Conservation (phyloP, 2,797 vertebrate species). For the Sebastes oblongus region DNA sequence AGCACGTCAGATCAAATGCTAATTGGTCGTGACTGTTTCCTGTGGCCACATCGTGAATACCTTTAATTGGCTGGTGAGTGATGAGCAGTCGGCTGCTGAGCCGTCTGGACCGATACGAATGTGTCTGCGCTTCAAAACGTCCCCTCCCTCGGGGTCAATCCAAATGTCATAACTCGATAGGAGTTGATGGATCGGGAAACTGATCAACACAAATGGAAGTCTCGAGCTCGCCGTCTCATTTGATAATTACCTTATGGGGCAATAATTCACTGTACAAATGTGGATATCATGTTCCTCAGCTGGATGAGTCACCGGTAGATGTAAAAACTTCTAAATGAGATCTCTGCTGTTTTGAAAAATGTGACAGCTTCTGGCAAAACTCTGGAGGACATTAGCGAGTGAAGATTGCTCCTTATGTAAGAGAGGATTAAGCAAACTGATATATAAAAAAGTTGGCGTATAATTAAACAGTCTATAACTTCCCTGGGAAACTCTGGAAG, state of each 20-base stretch:
- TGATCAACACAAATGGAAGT: conserved; percentile 66
- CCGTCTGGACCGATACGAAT: conserved; percentile 47
- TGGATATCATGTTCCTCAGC: conserved; percentile 45
- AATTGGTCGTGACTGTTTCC: conserved; percentile 69
- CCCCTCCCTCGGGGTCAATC: conserved; percentile 60
- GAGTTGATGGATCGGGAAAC: conserved; percentile 57
- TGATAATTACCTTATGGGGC: conserved; percentile 52
- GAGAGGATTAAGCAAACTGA: background rate
- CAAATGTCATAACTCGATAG: conserved; percentile 65
- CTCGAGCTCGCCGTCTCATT: conserved; percentile 36
- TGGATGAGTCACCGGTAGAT: conserved; percentile 43
- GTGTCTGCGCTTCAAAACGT: conserved; percentile 47
- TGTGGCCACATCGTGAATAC: conserved; percentile 56
- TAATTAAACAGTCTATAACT: conserved; percentile 15
- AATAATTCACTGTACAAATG: conserved; percentile 46
- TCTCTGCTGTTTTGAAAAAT: conserved; percentile 7
- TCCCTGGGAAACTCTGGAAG: conserved; percentile 11
- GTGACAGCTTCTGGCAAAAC: conserved; percentile 13
- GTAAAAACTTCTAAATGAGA: conserved; percentile 28
- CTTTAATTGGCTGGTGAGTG: conserved; percentile 67
- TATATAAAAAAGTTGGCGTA: background rate
- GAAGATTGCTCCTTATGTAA: background rate
- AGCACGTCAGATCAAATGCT: conserved; percentile 51
- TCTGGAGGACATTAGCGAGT: background rate
- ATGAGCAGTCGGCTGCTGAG: conserved; percentile 47